phyloP scores from a whole-genome alignment of 2,113 vertebrate genomes.

The Trogon melanurus region DNA sequence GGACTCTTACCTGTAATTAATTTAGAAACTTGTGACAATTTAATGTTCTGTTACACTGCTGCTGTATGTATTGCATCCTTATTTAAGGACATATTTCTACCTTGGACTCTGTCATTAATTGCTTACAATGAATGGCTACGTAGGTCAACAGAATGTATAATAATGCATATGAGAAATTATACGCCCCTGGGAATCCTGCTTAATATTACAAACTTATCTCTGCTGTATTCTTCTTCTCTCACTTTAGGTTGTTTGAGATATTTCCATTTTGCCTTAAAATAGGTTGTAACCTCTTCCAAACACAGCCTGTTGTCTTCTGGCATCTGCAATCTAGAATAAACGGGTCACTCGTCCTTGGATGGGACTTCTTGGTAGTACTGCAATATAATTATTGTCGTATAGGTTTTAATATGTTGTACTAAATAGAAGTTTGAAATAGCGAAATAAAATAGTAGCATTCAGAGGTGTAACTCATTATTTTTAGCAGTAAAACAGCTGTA shows the following conservation, averaged over 20 bases:
- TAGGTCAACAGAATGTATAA: neutral
- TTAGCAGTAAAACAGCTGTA: neutral
- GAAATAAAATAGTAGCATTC: neutral
- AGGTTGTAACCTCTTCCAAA: neutral
- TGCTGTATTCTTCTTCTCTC: neutral
- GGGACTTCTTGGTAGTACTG: neutral
- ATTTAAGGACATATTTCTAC: neutral
- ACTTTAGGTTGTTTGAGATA: neutral
- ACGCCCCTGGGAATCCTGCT: neutral
- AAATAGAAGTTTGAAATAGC: neutral
- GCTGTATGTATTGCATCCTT: neutral
- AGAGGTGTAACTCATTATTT: neutral
- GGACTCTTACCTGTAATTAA: neutral
- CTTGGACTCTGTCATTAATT: neutral
- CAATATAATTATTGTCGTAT: neutral
- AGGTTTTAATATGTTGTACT: neutral
- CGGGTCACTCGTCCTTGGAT: neutral
- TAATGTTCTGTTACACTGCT: neutral
- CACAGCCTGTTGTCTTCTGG: neutral
- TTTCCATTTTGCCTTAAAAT: neutral
- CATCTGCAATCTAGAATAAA: neutral
- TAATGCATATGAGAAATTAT: neutral
- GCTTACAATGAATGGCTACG: neutral
- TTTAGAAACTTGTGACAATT: neutral
- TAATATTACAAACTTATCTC: neutral